Evolutionary conservation across 2,797 vertebrate genomes (phyloP).

Genomic region (Hipposideros larvatus): DNA sequence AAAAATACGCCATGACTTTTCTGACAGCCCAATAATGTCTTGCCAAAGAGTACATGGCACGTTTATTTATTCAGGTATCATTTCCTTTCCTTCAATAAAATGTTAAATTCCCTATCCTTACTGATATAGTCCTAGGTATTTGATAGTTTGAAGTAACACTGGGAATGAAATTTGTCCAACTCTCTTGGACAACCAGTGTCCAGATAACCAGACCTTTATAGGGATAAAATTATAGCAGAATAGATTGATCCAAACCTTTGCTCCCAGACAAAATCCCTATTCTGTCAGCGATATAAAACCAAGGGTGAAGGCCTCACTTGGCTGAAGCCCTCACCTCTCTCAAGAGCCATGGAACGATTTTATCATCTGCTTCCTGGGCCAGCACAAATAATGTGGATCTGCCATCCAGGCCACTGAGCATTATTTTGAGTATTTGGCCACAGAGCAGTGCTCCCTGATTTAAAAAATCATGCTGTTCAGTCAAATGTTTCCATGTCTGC

Average conservation of each 20-base stretch:
- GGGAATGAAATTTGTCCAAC: not conserved
- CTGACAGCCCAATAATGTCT: not conserved
- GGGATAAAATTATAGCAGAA: conserved; percentile 15
- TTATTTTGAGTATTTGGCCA: conserved; percentile 54
- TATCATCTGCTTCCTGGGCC: conserved; percentile 39
- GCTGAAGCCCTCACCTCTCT: not conserved
- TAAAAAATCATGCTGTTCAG: conserved; percentile 57
- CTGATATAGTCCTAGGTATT: not conserved
- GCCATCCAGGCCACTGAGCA: conserved; percentile 1
- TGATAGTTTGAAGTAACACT: not conserved
- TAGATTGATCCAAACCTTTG: not conserved
- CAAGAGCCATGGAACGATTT: not conserved
- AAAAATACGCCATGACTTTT: too few species aligned
- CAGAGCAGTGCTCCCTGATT: conserved; percentile 41
- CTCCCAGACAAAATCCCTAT: conserved; percentile 11
- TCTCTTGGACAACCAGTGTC: not conserved
- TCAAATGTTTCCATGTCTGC: conserved; percentile 62
- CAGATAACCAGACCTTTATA: not conserved
- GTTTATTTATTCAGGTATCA: not conserved
- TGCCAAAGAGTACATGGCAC: not conserved
- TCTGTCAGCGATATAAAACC: not conserved
- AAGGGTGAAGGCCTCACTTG: not conserved
- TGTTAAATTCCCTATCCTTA: not conserved
- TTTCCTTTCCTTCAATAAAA: conserved; percentile 35
- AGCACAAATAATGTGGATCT: not conserved